Conservation (phyloP, 2,113 vertebrate genomes). For the Cranoglanis bouderius region DNA sequence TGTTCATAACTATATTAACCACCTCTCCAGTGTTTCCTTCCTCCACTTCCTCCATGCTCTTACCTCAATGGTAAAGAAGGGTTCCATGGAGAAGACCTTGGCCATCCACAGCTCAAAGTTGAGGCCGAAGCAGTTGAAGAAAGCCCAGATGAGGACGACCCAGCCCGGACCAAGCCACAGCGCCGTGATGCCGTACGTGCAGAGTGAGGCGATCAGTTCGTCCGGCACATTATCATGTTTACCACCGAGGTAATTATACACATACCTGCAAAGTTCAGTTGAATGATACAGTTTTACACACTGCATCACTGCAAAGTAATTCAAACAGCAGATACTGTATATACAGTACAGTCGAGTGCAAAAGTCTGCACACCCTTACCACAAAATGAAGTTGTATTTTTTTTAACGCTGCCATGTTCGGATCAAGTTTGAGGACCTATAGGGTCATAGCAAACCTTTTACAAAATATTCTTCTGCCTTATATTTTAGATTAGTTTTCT, state of each 20-base stretch:
- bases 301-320: background rate
- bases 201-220: slow-evolving; percentile 83
- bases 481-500: background rate
- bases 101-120: slow-evolving; percentile 98
- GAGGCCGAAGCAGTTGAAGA: slow-evolving; percentile 95
- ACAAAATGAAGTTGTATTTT: background rate
- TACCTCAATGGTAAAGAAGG: slow-evolving; percentile 87
- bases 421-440: background rate
- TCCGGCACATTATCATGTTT: slow-evolving; percentile 82
- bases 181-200: slow-evolving; percentile 87
- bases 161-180: slow-evolving; percentile 92
- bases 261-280: slow-evolving; percentile 76
- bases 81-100: slow-evolving; percentile 83
- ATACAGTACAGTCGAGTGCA: background rate
- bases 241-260: slow-evolving; percentile 89
- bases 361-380: background rate
- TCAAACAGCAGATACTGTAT: background rate
- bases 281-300: background rate
- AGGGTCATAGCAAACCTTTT: background rate
- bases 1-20: background rate
- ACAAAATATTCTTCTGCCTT: background rate
- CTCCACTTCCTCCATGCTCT: slow-evolving; percentile 39
- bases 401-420: background rate
- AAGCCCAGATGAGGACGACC: slow-evolving; percentile 90
- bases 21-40: background rate